phyloP scores from a whole-genome alignment of 2,888 invertebrate species.

The Thysanoteuthis rhombus region DNA sequence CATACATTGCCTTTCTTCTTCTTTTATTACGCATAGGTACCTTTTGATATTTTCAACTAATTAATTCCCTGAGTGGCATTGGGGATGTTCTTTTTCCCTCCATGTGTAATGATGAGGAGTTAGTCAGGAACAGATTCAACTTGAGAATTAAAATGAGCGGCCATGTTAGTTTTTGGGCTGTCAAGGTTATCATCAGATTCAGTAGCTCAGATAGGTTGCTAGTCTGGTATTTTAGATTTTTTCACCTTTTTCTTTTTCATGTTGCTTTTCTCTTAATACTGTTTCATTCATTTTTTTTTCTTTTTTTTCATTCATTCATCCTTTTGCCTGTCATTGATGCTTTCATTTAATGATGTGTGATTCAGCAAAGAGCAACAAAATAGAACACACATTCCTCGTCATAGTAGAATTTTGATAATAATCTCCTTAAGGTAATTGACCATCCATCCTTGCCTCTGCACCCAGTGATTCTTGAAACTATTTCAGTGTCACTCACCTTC shows the following conservation, averaged over 20 bases:
- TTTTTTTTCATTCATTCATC: not conserved
- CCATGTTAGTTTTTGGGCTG: not conserved
- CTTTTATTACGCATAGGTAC: not conserved
- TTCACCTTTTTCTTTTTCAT: not conserved
- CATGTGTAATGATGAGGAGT: not conserved
- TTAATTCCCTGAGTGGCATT: not conserved
- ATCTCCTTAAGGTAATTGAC: not conserved
- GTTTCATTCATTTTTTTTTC: not conserved
- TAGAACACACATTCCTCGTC: not conserved
- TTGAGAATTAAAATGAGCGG: not conserved
- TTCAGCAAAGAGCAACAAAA: not conserved
- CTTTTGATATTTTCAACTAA: not conserved
- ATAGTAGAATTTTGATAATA: not conserved
- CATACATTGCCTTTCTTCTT: not conserved
- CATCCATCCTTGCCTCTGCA: not conserved
- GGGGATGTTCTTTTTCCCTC: not conserved
- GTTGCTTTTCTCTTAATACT: not conserved
- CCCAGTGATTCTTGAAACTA: too few species aligned
- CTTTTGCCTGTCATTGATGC: not conserved
- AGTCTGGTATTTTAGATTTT: not conserved
- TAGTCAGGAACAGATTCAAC: not conserved
- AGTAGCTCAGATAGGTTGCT: not conserved
- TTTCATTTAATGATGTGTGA: conserved; percentile 12
- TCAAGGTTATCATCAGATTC: not conserved
- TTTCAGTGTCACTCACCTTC: too few species aligned